Percentiles rank a stretch among this genome's conserved stretches.
These are phyloP conservation scores for Neotoma lepida DNA, from an alignment of 2,113 vertebrate species.

Conservation along the genomic window DNA sequence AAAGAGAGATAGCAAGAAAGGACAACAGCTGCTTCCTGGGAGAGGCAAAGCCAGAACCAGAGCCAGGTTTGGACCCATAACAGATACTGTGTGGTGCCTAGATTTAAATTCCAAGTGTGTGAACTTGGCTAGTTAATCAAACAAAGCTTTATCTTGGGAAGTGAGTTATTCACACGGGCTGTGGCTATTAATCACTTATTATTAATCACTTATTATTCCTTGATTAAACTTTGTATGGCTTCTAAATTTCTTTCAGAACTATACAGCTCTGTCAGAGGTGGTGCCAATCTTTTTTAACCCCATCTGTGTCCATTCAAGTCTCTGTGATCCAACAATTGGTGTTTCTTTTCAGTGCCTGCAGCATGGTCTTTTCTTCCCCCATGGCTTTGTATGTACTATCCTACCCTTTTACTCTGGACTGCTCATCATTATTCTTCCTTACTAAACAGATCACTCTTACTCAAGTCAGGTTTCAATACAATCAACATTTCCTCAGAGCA, in stretches of 20 bases:
- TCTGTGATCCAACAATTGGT: conserved; percentile 35
- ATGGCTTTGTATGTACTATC: background rate
- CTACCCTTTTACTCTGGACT: background rate
- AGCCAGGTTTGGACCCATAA: conserved; percentile 27
- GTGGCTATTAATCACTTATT: conserved; percentile 32
- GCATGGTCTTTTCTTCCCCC: background rate
- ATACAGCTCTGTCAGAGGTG: background rate
- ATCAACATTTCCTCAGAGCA: background rate
- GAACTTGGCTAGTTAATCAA: conserved; percentile 42
- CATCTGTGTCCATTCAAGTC: background rate
- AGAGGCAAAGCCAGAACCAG: conserved; percentile 14
- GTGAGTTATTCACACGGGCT: background rate
- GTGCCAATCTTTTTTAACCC: background rate
- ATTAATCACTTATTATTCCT: conserved; percentile 22
- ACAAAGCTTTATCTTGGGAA: conserved; percentile 36
- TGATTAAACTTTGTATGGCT: conserved; percentile 47
- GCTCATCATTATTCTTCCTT: background rate
- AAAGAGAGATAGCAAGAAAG: background rate
- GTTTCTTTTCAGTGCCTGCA: conserved; percentile 12
- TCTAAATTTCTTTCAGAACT: background rate
- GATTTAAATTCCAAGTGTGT: conserved; percentile 54
- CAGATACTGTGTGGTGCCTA: background rate
- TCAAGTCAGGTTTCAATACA: conserved; percentile 49
- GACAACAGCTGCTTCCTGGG: background rate
- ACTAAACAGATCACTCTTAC: background rate